Conservation (phyloP, 2,888 invertebrate species). For the Stegophylla sp. region DNA sequence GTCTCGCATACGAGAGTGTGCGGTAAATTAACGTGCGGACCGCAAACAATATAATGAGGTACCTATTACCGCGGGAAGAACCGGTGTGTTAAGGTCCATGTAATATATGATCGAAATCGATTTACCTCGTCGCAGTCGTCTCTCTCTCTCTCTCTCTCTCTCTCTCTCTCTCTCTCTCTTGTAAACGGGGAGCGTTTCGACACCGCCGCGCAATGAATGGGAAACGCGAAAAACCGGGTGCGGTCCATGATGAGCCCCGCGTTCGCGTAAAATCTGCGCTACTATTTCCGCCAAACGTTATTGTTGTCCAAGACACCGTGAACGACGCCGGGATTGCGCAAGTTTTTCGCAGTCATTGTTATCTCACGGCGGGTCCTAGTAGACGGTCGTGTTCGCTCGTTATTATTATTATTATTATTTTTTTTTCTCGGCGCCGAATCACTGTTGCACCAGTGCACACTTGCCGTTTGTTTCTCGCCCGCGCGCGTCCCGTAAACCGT, state of each 20-base stretch:
- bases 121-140: conserved; percentile 26
- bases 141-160: too few relatives aligned
- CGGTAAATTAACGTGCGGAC: background rate
- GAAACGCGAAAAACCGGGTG: background rate
- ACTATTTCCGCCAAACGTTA: conserved; percentile 50
- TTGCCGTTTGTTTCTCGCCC: conserved; percentile 50
- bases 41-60: background rate
- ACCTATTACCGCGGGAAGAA: too few relatives aligned
- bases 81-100: too few relatives aligned
- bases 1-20: background rate
- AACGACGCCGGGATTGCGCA: conserved; percentile 32
- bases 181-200: conserved; percentile 8
- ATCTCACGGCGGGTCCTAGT: too few relatives aligned
- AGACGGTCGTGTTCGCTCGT: too few relatives aligned
- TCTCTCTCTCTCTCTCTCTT: too few relatives aligned
- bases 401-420: too few relatives aligned
- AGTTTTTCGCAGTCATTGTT: conserved; percentile 38
- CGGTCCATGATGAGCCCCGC: background rate
- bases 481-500: conserved; percentile 44
- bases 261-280: conserved; percentile 3
- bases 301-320: conserved; percentile 45
- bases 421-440: conserved; percentile 48
- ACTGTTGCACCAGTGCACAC: conserved; percentile 53
- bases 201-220: conserved; percentile 37
- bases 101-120: conserved; percentile 25